phyloP scores from a whole-genome alignment of 2,888 invertebrate species.

The Dicycla oo region DNA sequence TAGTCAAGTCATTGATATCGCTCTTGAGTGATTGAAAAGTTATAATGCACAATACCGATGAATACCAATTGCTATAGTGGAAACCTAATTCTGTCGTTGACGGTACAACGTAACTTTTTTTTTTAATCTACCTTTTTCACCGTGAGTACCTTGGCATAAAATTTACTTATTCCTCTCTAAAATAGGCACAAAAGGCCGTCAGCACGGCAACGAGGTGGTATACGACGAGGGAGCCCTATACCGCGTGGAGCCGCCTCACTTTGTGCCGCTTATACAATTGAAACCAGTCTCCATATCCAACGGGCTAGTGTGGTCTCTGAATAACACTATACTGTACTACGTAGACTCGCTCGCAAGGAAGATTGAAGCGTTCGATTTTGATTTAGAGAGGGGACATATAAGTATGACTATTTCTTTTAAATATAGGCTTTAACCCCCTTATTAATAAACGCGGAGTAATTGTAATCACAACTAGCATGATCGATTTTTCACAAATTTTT shows the following conservation, averaged over 20 bases:
- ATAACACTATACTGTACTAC: conserved; percentile 90
- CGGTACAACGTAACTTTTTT: too few species aligned
- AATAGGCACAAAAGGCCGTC: conserved; percentile 61
- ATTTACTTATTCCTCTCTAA: neutral
- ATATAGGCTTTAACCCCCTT: neutral
- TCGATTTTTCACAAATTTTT: neutral
- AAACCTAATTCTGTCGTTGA: too few species aligned
- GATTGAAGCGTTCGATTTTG: conserved; percentile 92
- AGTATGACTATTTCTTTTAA: conserved; percentile 45
- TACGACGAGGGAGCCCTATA: conserved; percentile 67
- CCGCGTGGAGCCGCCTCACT: conserved; percentile 75
- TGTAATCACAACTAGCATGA: neutral
- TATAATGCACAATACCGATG: too few species aligned
- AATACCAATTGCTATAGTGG: too few species aligned
- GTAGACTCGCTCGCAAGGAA: conserved; percentile 90
- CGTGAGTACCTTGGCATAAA: neutral
- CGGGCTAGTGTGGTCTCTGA: conserved; percentile 92
- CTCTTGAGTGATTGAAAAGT: too few species aligned
- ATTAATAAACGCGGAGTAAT: neutral
- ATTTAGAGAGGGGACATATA: conserved; percentile 81
- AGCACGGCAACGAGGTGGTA: conserved; percentile 48
- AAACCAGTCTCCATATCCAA: conserved; percentile 91
- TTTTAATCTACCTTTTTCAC: too few species aligned
- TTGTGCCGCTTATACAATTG: conserved; percentile 63
- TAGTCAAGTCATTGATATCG: too few species aligned